Evolutionary conservation across 1,140 invertebrate species (phyloP), one percentile per base, ranked within the genome.

Genomic region (Calycopis cecrops): DNA sequence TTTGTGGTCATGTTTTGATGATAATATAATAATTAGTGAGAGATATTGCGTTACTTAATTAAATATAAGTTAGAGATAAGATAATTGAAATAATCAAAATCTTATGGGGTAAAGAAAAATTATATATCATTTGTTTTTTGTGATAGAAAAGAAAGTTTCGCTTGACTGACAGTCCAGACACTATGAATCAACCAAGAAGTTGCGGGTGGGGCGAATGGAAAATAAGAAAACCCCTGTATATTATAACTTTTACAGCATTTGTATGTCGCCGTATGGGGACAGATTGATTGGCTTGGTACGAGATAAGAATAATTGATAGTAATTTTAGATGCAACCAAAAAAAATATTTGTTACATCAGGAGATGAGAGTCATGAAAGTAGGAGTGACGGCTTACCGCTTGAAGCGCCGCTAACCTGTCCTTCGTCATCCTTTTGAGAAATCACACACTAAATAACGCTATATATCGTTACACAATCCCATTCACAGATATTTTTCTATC

Each of bases 331-430:
- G 75, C 80, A 79, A 80, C 59, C n/a, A 60, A 63, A 54, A 70
- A 79, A 73, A 69, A 73, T 70, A 74, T 77, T 81, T 70, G 76
- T 76, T 84, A 76, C 63, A 69, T 67, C 50, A 73, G 59, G 59
- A 64, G 62, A 59, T 63, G 67, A 69, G 65, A 44, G 17, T 44
- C 40, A 44, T 44, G 14, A 67, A 73, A 73, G 57, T 67, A 71
- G 40, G 75, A 60, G 62, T 67, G 72, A 72, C 69, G 76, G 91
- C 93, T 93, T 91, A 97, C 95, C 92, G 96, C 96, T 92, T 96
- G 95, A 72, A 98, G 92, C 85, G 96, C 96, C 90, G 96, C 95
- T 92, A 98, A 95, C 93, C 96, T 96, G 92, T 98, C 96, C 92
- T 98, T 98, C 88, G 96, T 97, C 97, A 98, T 98, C 89, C 90